These are phyloP conservation scores for Avahi laniger DNA, from an alignment of 2,797 vertebrate genomes.

Conservation along the genomic window DNA sequence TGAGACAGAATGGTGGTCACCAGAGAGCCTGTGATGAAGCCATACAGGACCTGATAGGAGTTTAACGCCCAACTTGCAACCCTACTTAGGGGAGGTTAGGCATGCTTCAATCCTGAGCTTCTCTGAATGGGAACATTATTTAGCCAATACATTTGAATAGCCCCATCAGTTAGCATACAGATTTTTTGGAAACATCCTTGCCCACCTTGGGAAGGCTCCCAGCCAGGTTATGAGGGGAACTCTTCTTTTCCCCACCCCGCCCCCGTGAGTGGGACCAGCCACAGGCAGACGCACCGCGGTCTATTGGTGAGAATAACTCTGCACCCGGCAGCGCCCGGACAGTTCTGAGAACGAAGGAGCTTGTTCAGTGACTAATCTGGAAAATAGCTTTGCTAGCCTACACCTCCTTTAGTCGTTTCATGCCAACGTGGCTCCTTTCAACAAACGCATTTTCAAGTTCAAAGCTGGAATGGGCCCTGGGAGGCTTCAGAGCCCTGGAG, in stretches of 20 bases:
- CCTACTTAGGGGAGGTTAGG: not conserved
- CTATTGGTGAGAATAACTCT: too few species aligned
- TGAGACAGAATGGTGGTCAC: not conserved
- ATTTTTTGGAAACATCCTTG: not conserved
- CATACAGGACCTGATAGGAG: fast-evolving
- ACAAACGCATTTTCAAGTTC: not conserved
- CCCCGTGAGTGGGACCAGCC: not conserved
- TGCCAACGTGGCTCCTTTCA: not conserved
- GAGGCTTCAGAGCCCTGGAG: not conserved
- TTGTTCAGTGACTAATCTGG: not conserved
- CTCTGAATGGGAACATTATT: not conserved
- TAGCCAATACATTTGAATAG: not conserved
- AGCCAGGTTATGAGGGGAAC: not conserved
- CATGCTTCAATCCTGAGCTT: not conserved
- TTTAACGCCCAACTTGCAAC: not conserved
- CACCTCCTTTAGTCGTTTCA: not conserved
- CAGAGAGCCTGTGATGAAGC: not conserved
- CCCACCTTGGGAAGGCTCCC: not conserved
- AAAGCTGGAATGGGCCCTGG: not conserved
- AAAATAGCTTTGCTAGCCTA: not conserved
- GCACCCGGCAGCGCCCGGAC: not conserved
- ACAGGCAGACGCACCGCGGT: fast-evolving
- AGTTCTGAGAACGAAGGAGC: not conserved
- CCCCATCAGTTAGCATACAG: not conserved
- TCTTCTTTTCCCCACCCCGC: not conserved